Evolutionary conservation across 2,113 vertebrate genomes (phyloP), one percentile per base, ranked within the genome.

Genomic region (Oreocharis arfaki): DNA sequence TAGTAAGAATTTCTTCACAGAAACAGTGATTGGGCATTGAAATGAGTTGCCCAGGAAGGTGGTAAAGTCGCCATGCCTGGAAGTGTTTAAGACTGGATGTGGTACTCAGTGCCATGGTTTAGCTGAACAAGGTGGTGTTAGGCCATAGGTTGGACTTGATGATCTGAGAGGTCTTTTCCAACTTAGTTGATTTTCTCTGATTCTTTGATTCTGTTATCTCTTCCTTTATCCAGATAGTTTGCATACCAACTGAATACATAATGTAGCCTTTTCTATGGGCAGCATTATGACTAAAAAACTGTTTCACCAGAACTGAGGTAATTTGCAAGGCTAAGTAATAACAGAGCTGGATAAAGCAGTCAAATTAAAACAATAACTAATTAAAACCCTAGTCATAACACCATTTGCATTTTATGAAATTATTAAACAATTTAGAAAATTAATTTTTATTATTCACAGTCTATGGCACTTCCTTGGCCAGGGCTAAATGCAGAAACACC

Each of bases 51-150:
- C 24, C 65, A 60, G 35, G 30, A 19, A 42, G 9, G 24, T 16
- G 67, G 32, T 35, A 19, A 27, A 32, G 26, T 44, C 6, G 10
- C 20, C 1, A 1, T 5, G 0, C 1, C 16, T 61, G 56, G 26
- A 35, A 33, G 6, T 35, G 37, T 35, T 52, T 10, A 23, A 35
- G 55, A 13, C 19, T 50, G 65, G 79, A 42, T 4, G 9, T 52
- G 46, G 22, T 20, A 19, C 10, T 83, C 7, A 10, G 26, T 26
- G 32, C 26, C 32, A 9, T 21, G 44, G 32, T 50, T 8, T 60
- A 16, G 15, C 44, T 44, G 33, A 46, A 13, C 27, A 53, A 26
- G 15, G 23, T 12, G 69, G 2, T 46, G 22, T 15, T 27, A 39
- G 11, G 11, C 15, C 69, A 23, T 1, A 33, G 23, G n/a, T 8